Evolutionary conservation across 2,888 invertebrate genomes (phyloP), one percentile per base, ranked within the genome.

Genomic region (Polydrusus pterygomalis): DNA sequence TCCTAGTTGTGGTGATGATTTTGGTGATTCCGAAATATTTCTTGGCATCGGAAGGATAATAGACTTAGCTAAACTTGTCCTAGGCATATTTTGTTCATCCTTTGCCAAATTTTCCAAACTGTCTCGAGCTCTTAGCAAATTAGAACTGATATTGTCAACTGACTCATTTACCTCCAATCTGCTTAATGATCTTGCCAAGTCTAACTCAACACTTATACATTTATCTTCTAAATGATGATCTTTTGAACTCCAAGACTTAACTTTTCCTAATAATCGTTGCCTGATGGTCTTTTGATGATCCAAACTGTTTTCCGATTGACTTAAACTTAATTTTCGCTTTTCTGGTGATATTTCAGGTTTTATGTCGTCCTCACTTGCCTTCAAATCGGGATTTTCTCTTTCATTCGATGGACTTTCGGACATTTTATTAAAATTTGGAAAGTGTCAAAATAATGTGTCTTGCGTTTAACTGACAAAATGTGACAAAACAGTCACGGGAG

Each of bases 61-160:
- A n/a, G 72, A 68, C 15, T 45, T 38, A 20, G 72, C 74, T 25
- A 67, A 34, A 43, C 34, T 70, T 13, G 75, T 56, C 30, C 62
- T 79, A 10, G 74, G 75, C 64, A 72, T 77, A 51, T 74, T 82
- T 77, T 83, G 80, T 56, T 85, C 83, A 58, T 78, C 81, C 72
- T 82, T 83, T n/a, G 82, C 38, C 45, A 85, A 71, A 77, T 82
- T 83, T 74, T 86, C 86, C 67, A 86, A 79, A 77, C 86, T 86
- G 70, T 85, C 85, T 58, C 81, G 83, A 15, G 86, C 85, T 74
- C 81, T 81, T n/a, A 83, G 72, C 47, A 83, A 70, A 60, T 81
- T 81, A 0, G 79, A 78, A 70, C 60, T 40, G 13, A 64, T 40
- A 9, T 71, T 63, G 9, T 64, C 65, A n/a, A 10, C 58, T 10